These are phyloP conservation scores for Callorhinus ursinus DNA, from an alignment of 2,113 vertebrate species.

Conservation along the genomic window DNA sequence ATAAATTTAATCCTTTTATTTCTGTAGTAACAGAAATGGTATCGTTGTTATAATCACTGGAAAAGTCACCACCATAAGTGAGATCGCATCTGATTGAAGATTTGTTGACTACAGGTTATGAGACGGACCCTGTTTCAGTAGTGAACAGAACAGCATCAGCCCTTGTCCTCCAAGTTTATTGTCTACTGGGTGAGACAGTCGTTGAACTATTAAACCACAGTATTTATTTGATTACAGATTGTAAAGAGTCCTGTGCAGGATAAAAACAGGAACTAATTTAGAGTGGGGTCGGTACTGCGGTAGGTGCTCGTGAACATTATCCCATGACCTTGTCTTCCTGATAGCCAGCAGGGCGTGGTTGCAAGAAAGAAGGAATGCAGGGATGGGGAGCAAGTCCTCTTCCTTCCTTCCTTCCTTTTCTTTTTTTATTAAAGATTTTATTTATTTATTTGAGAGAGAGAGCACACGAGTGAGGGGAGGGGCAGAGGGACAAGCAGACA, in stretches of 20 bases:
- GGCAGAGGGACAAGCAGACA: background rate
- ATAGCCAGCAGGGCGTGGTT: background rate
- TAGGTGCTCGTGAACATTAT: background rate
- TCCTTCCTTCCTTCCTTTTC: no score
- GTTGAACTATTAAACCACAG: background rate
- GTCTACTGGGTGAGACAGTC: background rate
- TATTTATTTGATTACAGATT: background rate
- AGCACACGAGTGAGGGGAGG: no score
- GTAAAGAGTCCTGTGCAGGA: background rate
- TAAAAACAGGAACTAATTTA: background rate
- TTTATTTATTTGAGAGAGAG: background rate
- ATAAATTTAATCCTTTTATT: slow-evolving; percentile 2
- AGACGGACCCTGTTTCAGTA: background rate
- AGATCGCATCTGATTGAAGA: background rate
- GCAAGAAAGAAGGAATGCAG: background rate
- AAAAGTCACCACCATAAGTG: background rate
- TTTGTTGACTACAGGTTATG: background rate
- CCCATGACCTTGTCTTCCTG: background rate
- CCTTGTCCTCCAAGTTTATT: background rate
- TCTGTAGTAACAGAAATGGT: background rate
- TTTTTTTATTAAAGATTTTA: background rate
- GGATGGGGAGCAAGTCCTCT: background rate
- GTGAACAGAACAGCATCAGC: background rate
- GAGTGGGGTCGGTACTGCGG: background rate
- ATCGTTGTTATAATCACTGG: background rate